Base-by-base conservation (phyloP, 2,888 invertebrate genomes). In the Macrosiphum euphorbiae region DNA sequence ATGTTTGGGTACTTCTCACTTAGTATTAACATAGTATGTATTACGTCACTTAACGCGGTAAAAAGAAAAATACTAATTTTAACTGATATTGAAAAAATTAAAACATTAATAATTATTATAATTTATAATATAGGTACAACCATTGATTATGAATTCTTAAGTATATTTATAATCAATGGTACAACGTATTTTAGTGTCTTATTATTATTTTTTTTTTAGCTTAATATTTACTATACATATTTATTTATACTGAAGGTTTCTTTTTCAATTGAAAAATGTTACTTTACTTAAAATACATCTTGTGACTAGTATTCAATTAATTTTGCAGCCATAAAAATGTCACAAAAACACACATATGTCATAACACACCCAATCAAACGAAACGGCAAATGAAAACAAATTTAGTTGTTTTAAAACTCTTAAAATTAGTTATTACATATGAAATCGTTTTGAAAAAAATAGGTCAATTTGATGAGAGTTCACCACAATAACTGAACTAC, bases 301-400 rank as follows among this genome's bases (percentile, higher is more conserved):
- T 35, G 78, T 78, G 78, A 78, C 78, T 78, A 7, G 35, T 78
- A 78, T 41, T 78, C 8, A 8, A 78, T 78, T 78, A 78, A 78
- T 78, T 78, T 78, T 35, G 78, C 78, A 78, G 78, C 78, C 78
- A 78, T 78, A 78, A 78, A 78, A 78, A 78, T 78, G 78, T 35
- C 78, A 78, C 8, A 41, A 78, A 78, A 78, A 78, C 35, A 78
- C 35, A 78, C 78, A 78, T 35, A 78, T 78, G 78, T 78, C 78
- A 35, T 78, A 35, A 78, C n/a, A 78, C 5, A 35, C 20, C 35
- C 35, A 78, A 78, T 78, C 78, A 78, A 78, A 78, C 35, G 3
- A 78, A 78, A 78, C 35, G 8, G 20, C 78, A 78, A 78, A 35
- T 78, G 78, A 35, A 78, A 78, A 78, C 35, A 78, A 78, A 78